Percentiles rank a stretch among this genome's conserved stretches.
Conservation (phyloP, 2,888 invertebrate genomes). For the Alviniconcha strummeri region DNA sequence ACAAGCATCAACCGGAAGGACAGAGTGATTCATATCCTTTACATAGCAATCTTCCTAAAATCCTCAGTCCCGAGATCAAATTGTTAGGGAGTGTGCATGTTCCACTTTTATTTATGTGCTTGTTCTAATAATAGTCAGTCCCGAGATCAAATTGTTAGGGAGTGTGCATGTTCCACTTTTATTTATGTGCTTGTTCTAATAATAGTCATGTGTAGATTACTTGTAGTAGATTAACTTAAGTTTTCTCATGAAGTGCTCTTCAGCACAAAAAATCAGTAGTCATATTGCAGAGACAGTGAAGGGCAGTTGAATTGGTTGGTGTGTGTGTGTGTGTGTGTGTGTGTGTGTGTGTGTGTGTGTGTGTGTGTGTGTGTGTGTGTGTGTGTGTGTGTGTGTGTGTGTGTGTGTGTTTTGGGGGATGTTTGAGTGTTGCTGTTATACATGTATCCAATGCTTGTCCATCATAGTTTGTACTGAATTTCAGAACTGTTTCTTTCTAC, state of each 20-base stretch:
- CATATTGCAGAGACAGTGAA: not conserved
- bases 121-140: not conserved
- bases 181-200: too few species aligned
- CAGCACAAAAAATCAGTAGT: not conserved
- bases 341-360: too few species aligned
- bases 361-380: not conserved
- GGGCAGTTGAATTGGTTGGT: not conserved
- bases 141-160: not conserved
- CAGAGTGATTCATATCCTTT: not conserved
- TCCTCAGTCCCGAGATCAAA: not conserved
- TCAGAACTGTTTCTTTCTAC: too few species aligned
- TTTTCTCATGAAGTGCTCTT: not conserved
- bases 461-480: too few species aligned
- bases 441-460: too few species aligned
- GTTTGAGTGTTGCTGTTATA: too few species aligned
- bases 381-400: not conserved
- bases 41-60: not conserved
- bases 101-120: too few species aligned
- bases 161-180: too few species aligned
- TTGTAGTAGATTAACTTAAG: not conserved
- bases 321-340: not conserved
- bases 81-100: not conserved
- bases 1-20: not conserved
- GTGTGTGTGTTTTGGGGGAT: too few species aligned
- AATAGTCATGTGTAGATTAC: not conserved